Evolutionary conservation across 2,113 vertebrate genomes (phyloP).

Genomic region (Dicentrarchus labrax): DNA sequence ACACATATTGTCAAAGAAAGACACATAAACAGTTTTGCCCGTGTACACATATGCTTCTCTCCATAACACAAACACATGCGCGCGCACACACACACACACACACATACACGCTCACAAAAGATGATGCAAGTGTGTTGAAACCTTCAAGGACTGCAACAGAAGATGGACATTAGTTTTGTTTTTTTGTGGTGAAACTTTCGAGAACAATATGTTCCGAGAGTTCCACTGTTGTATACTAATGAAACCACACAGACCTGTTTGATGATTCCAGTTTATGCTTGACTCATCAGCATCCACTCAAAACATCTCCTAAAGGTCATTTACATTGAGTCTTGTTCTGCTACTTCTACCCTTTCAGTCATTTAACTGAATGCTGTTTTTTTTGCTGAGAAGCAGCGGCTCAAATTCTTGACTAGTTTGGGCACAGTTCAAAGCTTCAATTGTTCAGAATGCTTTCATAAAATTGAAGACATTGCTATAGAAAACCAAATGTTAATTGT

Average conservation of each 20-base stretch:
- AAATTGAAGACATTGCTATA: not conserved
- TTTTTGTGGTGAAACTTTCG: constrained; percentile 23
- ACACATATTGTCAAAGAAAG: constrained; percentile 12
- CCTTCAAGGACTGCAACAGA: constrained; percentile 20
- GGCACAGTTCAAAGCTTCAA: not conserved
- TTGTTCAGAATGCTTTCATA: not conserved
- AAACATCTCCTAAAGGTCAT: not conserved
- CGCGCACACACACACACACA: not conserved
- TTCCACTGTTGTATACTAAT: not conserved
- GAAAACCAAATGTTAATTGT: not conserved
- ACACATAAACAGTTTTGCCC: constrained; percentile 12
- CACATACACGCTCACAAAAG: not conserved
- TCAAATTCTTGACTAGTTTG: not conserved
- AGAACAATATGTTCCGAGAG: constrained; percentile 24
- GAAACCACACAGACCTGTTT: constrained; percentile 16
- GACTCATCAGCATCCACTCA: not conserved
- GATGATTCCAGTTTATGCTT: constrained; percentile 14
- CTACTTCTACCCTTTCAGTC: not conserved
- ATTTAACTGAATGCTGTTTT: not conserved
- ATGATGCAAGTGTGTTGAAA: constrained; percentile 63
- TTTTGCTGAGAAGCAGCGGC: not conserved
- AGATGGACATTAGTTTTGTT: constrained; percentile 42
- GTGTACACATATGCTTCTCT: constrained; percentile 3
- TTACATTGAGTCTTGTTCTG: no score
- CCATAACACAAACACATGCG: not conserved